Evolutionary conservation across 2,888 invertebrate species (phyloP), one percentile per base, ranked within the genome.

Genomic region (Eupeodes luniger): DNA sequence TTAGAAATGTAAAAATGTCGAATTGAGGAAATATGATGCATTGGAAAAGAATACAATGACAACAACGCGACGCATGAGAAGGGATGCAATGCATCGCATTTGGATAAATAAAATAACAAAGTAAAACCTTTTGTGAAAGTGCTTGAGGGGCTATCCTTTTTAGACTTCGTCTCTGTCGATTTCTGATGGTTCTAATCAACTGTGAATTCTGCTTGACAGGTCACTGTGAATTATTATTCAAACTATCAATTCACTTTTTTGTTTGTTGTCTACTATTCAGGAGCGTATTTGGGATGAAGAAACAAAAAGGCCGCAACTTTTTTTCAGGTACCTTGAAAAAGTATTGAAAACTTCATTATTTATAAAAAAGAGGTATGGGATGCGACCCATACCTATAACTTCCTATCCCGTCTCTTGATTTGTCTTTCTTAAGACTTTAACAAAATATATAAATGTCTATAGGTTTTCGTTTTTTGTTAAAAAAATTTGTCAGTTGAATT

Each of bases 171-270:
- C 47, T 49, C n/a, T 3, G 66, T 62, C 16, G 11, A 40, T 70
- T 64, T 75, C 62, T 44, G 11, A 49, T 72, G 11, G 5, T 67
- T 78, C 44, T 49, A 81, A 85, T 78, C 78, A 81, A 75, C 62
- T 78, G 69, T 82, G 82, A 78, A 75, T 79, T 75, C 69, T 57
- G 40, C 76, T 19, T 81, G 85, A 72, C 85, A 81, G 76, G 66
- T 76, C 70, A 76, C 61, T 66, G 79, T 67, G 76, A 72, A 80
- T 87, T 81, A 79, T 86, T 80, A 81, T 83, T 87, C 87, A 84
- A 80, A 79, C 27, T 59, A 81, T 75, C 53, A 14, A 57, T 59
- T 59, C 59, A 70, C 19, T n/a, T 49, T 53, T 55, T 53, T 7
- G 40, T 55, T 5, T 64, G 5, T 44, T 12, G 1, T 11, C 5